Percentiles rank a stretch among this genome's conserved stretches.
Evolutionary conservation across 2,113 vertebrate genomes (phyloP).

Genomic region (Labrus mixtus): DNA sequence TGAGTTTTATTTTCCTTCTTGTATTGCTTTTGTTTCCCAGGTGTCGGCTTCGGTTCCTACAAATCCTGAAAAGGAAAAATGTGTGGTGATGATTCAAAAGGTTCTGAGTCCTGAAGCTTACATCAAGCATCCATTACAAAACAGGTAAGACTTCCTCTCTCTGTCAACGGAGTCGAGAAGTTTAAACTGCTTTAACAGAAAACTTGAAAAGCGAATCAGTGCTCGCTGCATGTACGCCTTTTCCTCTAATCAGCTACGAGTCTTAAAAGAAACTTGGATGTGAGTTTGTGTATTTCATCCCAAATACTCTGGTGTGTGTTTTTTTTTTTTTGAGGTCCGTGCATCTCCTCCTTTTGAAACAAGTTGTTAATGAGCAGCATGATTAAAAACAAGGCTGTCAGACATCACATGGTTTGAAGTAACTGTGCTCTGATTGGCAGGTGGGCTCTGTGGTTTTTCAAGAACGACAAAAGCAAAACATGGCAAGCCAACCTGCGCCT

Average conservation of each 20-base stretch:
- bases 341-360: neutral
- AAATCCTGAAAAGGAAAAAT: slow-evolving; percentile 90
- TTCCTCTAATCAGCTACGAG: neutral
- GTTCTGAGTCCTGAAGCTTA: slow-evolving; percentile 91
- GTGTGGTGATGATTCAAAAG: slow-evolving; percentile 85
- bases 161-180: no score
- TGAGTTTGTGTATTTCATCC: neutral
- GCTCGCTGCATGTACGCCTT: neutral
- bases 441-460: slow-evolving; percentile 99
- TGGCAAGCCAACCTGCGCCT: slow-evolving; percentile 99
- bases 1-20: neutral
- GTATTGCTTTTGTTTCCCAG: slow-evolving; percentile 72
- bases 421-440: slow-evolving; percentile 77
- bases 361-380: neutral
- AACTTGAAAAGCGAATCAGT: neutral
- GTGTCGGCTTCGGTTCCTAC: slow-evolving; percentile 88
- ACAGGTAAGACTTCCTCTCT: slow-evolving; percentile 83
- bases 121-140: slow-evolving; percentile 97
- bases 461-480: slow-evolving; percentile 99
- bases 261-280: neutral
- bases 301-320: neutral
- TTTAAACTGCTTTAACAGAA: neutral
- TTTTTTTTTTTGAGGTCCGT: neutral
- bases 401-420: neutral
- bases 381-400: neutral